Evolutionary conservation across 1,140 invertebrate genomes (phyloP), one percentile per base, ranked within the genome.

Genomic region (Cardiocondyla obscurior): DNA sequence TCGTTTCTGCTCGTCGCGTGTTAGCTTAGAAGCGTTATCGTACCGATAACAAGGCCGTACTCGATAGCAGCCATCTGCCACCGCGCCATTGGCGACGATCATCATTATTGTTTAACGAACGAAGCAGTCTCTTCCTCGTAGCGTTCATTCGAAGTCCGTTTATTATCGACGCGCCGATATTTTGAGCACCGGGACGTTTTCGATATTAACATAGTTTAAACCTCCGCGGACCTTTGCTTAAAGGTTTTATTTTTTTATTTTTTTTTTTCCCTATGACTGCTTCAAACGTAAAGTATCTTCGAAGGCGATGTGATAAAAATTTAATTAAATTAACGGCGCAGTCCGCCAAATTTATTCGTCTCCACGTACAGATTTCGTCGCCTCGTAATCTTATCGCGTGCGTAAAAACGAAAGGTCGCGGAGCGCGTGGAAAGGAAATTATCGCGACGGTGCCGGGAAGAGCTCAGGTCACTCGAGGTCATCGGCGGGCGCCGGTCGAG

Each of bases 31-130:
- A 44, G 42, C 72, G 12, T 83, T 86, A 87, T 87, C 85, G 30
- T n/a, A 2, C 36, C 64, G 85, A 87, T 87, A 87, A 82, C 81
- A 60, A 87, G 65, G 19, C 62, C 73, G 33, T 19, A 51, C 16
- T 85, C 58, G 73, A 53, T 85, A 85, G 51, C 49, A 39, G 46
- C 64, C 85, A 87, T 87, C 84, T 87, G 85, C n/a, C 22, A n/a
- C 30, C 28, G 55, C 28, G 55, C n/a, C 22, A 42, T 39, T 25
- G 33, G 39, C 28, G 25, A 51, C 42, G 81, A 76, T 76, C 55
- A 30, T 74, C 53, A 82, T 72, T 76, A 76, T 79, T 79, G 49
- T 79, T 79, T 69, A 79, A 69, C 60, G 16, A 77, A 65, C 33
- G n/a, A 25, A 77, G 33, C 10, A 64, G 46, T 16, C 33, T 69